These are phyloP conservation scores for Oryzias sinensis DNA, from an alignment of 2,797 vertebrate genomes.

Conservation along the genomic window DNA sequence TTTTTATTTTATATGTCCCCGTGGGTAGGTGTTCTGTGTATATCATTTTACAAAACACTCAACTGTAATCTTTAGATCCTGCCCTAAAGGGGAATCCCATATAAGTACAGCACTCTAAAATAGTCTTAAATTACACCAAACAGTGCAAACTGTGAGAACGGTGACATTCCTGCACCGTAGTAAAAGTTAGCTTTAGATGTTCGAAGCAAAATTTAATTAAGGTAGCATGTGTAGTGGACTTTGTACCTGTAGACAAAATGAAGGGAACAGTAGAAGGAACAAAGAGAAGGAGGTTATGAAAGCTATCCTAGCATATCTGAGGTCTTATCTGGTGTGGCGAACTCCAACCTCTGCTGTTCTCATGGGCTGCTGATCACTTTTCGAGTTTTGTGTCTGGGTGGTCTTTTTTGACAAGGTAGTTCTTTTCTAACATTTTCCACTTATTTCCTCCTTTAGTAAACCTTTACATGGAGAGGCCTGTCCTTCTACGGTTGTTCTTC, in stretches of 20 bases:
- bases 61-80: neutral
- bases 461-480: too few relatives aligned
- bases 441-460: too few relatives aligned
- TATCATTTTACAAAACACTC: neutral
- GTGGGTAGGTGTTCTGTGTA: constrained; percentile 5
- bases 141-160: constrained; percentile 11
- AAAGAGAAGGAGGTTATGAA: constrained; percentile 12
- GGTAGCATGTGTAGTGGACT: constrained; percentile 45
- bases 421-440: too few relatives aligned
- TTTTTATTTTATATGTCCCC: neutral
- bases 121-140: constrained; percentile 20
- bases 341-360: too few relatives aligned
- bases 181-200: constrained; percentile 48
- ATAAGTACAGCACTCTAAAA: neutral
- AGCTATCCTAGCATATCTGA: neutral
- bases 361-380: constrained; percentile 4
- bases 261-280: constrained; percentile 25
- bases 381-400: too few relatives aligned
- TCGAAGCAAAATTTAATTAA: constrained; percentile 56
- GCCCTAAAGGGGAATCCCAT: neutral
- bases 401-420: too few relatives aligned
- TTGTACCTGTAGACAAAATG: constrained; percentile 26
- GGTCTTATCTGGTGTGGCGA: too few relatives aligned
- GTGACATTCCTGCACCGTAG: constrained; percentile 18
- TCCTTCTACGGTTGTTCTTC: neutral